Evolutionary conservation across 2,797 vertebrate genomes (phyloP), one percentile per base, ranked within the genome.

Genomic region (Gymnopithys bicolor): DNA sequence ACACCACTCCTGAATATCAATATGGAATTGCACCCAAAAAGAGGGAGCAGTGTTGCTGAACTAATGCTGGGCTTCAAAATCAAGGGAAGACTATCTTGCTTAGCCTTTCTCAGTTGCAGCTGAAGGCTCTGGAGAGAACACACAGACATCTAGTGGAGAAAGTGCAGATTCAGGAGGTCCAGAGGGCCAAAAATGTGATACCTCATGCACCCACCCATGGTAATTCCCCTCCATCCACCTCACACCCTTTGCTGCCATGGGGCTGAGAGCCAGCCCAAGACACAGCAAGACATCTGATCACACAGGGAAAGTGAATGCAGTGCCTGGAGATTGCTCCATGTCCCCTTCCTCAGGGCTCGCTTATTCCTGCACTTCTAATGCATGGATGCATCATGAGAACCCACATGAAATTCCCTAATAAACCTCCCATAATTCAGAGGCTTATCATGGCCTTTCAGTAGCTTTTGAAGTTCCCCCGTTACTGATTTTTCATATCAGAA

Each of bases 141-240:
- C 33, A 37, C 28, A 85, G 56, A 55, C 14, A 35, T 70, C 13
- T 52, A 37, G 52, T 19, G 48, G 56, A 45, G 53, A 82, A 89
- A 82, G 13, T 73, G 32, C 30, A 89, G 46, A 75, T 19, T 13
- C 52, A 45, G 56, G 41, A 90, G 46, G 8, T 85, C 9, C 2
- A 0, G 24, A n/a, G 48, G 15, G 30, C 24, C 71, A 49, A 43
- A 87, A 24, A 11, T 1, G 1, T 6, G 22, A 48, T 16, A 22
- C 0, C 0, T 35, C 5, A 0, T 49, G 5, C 17, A 24, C 0
- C 0, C n/a, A 23, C 8, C 24, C 1, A 0, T 4, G 6, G 30
- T 11, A 8, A 3, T 3, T 43, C 8, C 6, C 16, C 11, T 8
- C 5, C 37, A 64, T 2, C 5, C n/a, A 11, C 15, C 11, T 23